phyloP scores from a whole-genome alignment of 2,113 vertebrate genomes.

The Pteropus alecto region DNA sequence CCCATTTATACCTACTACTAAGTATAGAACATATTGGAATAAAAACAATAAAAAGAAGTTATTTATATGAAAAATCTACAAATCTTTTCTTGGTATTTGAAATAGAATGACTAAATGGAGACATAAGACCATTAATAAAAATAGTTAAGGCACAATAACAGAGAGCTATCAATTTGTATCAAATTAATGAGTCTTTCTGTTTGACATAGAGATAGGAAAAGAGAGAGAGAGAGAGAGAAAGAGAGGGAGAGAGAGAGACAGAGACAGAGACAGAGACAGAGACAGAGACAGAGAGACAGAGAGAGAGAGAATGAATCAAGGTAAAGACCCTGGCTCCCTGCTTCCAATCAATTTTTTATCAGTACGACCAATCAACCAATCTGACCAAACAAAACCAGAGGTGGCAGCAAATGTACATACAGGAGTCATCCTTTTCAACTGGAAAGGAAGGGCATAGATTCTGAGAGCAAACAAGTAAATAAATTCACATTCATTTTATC shows the following conservation, averaged over 20 bases:
- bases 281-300: neutral
- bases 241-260: neutral
- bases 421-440: too few species aligned
- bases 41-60: neutral
- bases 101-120: neutral
- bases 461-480: neutral
- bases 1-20: neutral
- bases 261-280: too few species aligned
- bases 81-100: neutral
- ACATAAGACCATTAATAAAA: neutral
- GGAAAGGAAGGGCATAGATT: neutral
- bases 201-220: neutral
- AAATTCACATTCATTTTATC: fast-evolving
- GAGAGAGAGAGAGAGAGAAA: neutral
- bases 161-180: neutral
- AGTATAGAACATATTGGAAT: neutral
- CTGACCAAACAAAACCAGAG: neutral
- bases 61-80: neutral
- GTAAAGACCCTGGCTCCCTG: neutral
- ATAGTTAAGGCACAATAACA: neutral
- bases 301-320: neutral
- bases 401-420: neutral
- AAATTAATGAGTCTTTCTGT: neutral
- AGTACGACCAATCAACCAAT: neutral
- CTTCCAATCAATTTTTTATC: neutral